Conservation (phyloP, 2,797 vertebrate genomes). For the Pantherophis alleghaniensis region DNA sequence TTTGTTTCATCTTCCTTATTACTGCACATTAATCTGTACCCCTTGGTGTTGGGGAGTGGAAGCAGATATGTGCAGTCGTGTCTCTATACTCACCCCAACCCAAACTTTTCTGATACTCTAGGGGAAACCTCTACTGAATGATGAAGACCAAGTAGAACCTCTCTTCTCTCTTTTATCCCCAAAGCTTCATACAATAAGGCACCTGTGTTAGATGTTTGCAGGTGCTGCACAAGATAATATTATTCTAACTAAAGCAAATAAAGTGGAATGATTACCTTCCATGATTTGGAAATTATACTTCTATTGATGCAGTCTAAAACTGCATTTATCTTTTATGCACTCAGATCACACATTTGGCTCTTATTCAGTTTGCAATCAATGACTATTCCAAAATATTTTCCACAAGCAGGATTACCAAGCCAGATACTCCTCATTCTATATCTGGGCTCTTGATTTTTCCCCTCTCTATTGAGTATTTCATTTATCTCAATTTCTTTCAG, state of each 20-base stretch:
- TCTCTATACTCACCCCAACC: not conserved
- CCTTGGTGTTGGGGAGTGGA: not conserved
- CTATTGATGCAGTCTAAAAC: not conserved
- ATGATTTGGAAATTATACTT: not conserved
- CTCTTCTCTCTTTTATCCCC: not conserved
- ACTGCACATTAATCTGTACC: not conserved
- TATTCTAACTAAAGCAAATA: not conserved
- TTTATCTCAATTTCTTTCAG: not conserved
- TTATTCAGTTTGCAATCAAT: not conserved
- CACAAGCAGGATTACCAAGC: not conserved
- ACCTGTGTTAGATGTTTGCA: not conserved
- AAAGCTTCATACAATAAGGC: not conserved
- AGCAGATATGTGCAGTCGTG: not conserved
- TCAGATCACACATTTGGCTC: not conserved
- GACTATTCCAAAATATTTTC: not conserved
- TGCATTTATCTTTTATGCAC: not conserved
- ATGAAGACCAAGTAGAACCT: not conserved
- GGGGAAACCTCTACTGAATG: not conserved
- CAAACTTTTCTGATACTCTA: not conserved
- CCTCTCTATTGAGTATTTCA: not conserved
- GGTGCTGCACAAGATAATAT: not conserved
- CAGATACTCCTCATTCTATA: not conserved
- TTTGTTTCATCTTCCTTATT: not conserved
- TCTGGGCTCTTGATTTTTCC: not conserved
- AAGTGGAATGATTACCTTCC: not conserved